Evolutionary conservation across 2,797 vertebrate species (phyloP), one percentile per base, ranked within the genome.

Genomic region (Pteronotus mesoamericanus): DNA sequence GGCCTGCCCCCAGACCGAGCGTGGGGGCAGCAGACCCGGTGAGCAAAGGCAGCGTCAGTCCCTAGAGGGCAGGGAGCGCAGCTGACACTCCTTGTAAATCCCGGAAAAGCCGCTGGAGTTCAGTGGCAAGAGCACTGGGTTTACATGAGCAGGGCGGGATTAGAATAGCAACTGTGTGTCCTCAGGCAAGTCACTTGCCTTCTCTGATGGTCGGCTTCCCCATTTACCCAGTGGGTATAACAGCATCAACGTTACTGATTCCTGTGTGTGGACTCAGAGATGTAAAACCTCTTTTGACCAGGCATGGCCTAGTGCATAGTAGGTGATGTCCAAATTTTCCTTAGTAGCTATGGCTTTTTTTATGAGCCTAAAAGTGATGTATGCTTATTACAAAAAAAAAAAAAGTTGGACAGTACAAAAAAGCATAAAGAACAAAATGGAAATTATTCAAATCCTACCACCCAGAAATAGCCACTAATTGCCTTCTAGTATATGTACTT

Each of bases 121-220:
- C 37, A 0, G 12, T 37, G 44, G 34, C 19, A 26, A 71, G 39
- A 78, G 24, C 11, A 57, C 29, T 18, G 37, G 53, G 26, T 85
- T 46, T 42, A 34, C 5, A 12, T 39, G 21, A 24, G 29, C 71
- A 59, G 64, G n/a, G 37, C 2, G 29, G n/a, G 32, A 24, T 44
- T 39, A 26, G 84, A n/a, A 26, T 42, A 10, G 8, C 32, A 9
- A 55, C 80, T 61, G 84, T 71, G 84, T 19, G 48, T 84, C 34
- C n/a, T 12, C 3, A 24, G 42, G 48, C 64, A 18, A 57, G 12
- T 22, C 9, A 3, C 55, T 53, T 18, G 1, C 37, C 61, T 24
- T 92, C 92, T 91, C 72, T 90, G 72, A 48, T 46, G 51, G 22
- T 53, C 37, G n/a, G 48, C 48, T 57, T 66, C 80, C 71, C 69